phyloP scores from a whole-genome alignment of 1,140 invertebrate genomes.

The Drosophila yakuba region DNA sequence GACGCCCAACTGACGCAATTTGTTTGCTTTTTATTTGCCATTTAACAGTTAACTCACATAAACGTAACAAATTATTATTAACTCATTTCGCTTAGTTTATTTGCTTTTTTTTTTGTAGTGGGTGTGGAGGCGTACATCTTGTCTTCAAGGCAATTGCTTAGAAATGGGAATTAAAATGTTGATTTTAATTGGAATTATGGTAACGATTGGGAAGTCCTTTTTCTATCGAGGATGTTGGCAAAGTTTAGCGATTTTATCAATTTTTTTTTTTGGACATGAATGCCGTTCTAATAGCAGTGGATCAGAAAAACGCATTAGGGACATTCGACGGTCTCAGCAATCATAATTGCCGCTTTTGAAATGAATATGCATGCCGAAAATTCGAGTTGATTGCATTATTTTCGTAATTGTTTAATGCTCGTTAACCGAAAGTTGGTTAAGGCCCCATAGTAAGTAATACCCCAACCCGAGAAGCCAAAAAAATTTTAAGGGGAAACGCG shows the following conservation, averaged over 20 bases:
- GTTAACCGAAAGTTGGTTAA: constrained; percentile 49
- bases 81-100: constrained; percentile 57
- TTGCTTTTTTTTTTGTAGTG: constrained; percentile 13
- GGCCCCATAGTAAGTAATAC: constrained; percentile 16
- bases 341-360: constrained; percentile 49
- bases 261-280: background rate
- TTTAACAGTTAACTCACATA: constrained; percentile 79
- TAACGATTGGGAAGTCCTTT: too few species aligned
- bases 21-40: constrained; percentile 67
- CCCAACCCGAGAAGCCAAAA: constrained; percentile 19
- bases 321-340: constrained; percentile 17
- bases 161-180: background rate
- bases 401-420: constrained; percentile 54
- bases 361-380: constrained; percentile 53
- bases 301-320: constrained; percentile 27
- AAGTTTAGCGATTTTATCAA: background rate
- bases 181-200: too few species aligned
- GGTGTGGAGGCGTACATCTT: background rate
- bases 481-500: constrained; percentile 27
- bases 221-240: constrained; percentile 1
- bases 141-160: constrained; percentile 4
- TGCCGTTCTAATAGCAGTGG: background rate
- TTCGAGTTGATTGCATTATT: constrained; percentile 46
- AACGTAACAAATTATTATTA: constrained; percentile 78
- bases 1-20: constrained; percentile 67